Percentiles rank a stretch among this genome's conserved stretches.
phyloP scores from a whole-genome alignment of 2,888 invertebrate genomes.

The Didymodactylos carnosus region DNA sequence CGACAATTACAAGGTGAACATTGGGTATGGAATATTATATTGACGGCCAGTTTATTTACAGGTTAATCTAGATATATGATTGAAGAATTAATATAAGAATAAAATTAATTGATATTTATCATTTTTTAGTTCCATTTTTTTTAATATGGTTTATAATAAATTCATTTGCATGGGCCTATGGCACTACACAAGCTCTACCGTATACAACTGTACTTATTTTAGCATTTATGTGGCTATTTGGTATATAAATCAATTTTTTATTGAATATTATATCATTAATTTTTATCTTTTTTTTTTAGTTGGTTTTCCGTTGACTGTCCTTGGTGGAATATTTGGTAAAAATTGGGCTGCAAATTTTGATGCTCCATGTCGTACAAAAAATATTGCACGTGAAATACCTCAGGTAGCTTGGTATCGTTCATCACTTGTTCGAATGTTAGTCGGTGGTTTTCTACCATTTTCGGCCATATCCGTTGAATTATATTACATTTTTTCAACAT shows the following conservation, averaged over 20 bases:
- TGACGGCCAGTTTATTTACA: conserved; percentile 37
- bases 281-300: conserved; percentile 22
- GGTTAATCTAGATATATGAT: too few relatives aligned
- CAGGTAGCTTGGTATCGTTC: conserved; percentile 36
- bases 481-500: conserved; percentile 40
- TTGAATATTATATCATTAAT: too few relatives aligned
- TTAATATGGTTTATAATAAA: conserved; percentile 38
- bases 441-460: conserved; percentile 41
- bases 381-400: conserved; percentile 38
- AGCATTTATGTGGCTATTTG: conserved; percentile 33
- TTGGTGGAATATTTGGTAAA: conserved; percentile 39
- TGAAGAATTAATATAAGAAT: too few relatives aligned
- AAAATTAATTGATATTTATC: too few relatives aligned
- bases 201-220: conserved; percentile 38
- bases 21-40: conserved; percentile 39
- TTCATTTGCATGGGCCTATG: conserved; percentile 38
- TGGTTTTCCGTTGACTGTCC: conserved; percentile 38
- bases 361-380: conserved; percentile 38
- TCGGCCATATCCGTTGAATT: conserved; percentile 39
- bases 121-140: conserved; percentile 38
- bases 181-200: conserved; percentile 39
- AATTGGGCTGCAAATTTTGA: conserved; percentile 35
- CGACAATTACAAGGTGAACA: conserved; percentile 35
- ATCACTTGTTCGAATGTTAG: conserved; percentile 34
- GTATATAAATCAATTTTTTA: neutral